Evolutionary conservation across 23 tunicate genomes (phyloP), one percentile per base, ranked within the genome.

Genomic region (Diplosoma virens): DNA sequence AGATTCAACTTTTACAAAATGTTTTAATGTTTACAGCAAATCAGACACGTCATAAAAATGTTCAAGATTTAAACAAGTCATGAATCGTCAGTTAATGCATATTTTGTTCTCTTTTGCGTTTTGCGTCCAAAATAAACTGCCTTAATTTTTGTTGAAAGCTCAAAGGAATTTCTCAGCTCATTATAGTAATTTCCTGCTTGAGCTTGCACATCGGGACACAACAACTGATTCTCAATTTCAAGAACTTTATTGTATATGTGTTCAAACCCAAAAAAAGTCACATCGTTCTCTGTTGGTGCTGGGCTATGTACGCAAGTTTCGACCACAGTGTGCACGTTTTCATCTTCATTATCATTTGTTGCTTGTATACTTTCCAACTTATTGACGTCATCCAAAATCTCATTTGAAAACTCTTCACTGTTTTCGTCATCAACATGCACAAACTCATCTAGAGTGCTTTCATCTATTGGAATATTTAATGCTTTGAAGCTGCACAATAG

Each of bases 361-460:
- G 33, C 20, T n/a, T 63, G 70, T n/a, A 29, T 30, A 6, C 36
- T 63, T 63, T n/a, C 35, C 70, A 63, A 30, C 76, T 69, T 61
- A 69, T 69, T 69, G 59, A 69, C 76, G 9, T 69, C 63, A 7
- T 36, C 63, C 76, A 69, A 9, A 69, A 69, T 69, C 25, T 34
- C 76, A 3, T 69, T 20, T 5, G 76, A 36, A 24, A 34, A 36
- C 76, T 69, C 76, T 69, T 69, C 76, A 69, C 32, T 37, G 25
- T 69, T 69, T 36, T 69, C 76, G 22, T 69, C 76, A 37, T 69
- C 76, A 69, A 24, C 76, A 69, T 69, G 76, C 76, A 69, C 59
- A 69, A 69, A 69, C 59, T 36, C 76, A 22, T 69, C 63, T 22
- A 69, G 6, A 6, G 22, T 34, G 20, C 76, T 69, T 69, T 69